These are phyloP conservation scores for Stichopus chloronotus DNA, from an alignment of 35 echinoderm and acorn worm species.

Conservation along the genomic window DNA sequence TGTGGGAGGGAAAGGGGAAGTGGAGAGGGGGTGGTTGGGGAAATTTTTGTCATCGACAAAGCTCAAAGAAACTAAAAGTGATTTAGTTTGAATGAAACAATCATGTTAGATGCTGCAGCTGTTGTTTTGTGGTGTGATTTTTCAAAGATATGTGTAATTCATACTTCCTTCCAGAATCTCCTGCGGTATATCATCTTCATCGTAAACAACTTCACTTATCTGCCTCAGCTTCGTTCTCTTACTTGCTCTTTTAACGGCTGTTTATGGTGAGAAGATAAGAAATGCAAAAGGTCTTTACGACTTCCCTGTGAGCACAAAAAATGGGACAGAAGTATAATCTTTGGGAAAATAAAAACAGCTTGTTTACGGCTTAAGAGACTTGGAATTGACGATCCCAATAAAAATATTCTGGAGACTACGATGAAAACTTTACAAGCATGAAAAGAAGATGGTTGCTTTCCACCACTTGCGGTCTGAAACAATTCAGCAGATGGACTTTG, in stretches of 20 bases:
- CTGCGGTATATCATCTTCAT: conserved; percentile 21
- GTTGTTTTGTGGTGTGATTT: neutral
- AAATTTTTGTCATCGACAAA: neutral
- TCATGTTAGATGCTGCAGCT: neutral
- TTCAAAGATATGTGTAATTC: neutral
- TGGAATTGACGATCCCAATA: no score
- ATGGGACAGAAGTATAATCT: no score
- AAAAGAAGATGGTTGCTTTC: no score
- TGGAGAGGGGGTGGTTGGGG: neutral
- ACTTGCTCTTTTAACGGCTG: conserved; percentile 27
- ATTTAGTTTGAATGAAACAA: neutral
- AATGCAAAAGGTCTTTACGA: no score
- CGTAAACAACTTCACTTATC: conserved; percentile 40
- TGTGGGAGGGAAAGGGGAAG: no score
- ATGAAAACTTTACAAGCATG: no score
- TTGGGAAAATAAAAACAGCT: no score
- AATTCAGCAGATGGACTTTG: no score
- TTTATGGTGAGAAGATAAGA: neutral
- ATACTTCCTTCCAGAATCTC: conserved; percentile 30
- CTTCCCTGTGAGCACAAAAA: no score
- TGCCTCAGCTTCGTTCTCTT: conserved; percentile 10
- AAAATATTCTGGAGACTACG: no score
- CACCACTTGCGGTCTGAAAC: no score
- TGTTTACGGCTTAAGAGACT: no score
- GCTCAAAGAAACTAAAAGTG: neutral